Evolutionary conservation across 1,140 invertebrate species (phyloP), one percentile per base, ranked within the genome.

Genomic region (Hylaeus volcanicus): DNA sequence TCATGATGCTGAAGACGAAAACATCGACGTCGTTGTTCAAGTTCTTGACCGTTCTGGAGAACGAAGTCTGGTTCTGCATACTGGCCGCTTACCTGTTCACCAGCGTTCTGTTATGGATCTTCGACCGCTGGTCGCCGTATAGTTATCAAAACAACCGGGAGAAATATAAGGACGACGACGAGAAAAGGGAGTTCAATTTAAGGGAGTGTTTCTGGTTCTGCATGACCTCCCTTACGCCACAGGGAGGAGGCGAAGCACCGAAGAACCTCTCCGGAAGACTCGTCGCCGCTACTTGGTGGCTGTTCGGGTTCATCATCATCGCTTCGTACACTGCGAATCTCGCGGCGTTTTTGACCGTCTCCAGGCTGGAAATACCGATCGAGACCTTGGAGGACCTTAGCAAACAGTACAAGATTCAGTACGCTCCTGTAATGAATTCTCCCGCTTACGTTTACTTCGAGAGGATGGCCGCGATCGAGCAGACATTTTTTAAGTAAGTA

Each of bases 171-270:
- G 96, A 98, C 84, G 98, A 99, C 82, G 97, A 98, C 75, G 98
- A 99, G 90, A 99, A 99, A 89, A 93, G 98, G 15, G 97, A 98
- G 88, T 99, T 99, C 87, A 98, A 96, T 39, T 93, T 99, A 2
- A 99, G 99, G 89, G 98, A 99, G 93, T 99, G 98, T 90, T 94
- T 99, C 0, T 99, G 99, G 98, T 99, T 99, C 92, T 99, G 98
- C 89, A 99, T 99, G 98, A 99, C 98, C 39, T 99, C 98, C 1
- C 91, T 99, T 8, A 99, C 98, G 0, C 98, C 98, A 0, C 98
- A 99, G 94, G 97, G 98, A 0, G 98, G 98, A 3, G 98, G 98
- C 0, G 98, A 99, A 93, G 98, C 98, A 0, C 99, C 99, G 0
- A 98, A 98, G 90, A 98, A 98, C 93, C 93, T 99, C 0, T 99